Conservation (phyloP, 2,797 vertebrate species). For the Bradypodion pumilum region DNA sequence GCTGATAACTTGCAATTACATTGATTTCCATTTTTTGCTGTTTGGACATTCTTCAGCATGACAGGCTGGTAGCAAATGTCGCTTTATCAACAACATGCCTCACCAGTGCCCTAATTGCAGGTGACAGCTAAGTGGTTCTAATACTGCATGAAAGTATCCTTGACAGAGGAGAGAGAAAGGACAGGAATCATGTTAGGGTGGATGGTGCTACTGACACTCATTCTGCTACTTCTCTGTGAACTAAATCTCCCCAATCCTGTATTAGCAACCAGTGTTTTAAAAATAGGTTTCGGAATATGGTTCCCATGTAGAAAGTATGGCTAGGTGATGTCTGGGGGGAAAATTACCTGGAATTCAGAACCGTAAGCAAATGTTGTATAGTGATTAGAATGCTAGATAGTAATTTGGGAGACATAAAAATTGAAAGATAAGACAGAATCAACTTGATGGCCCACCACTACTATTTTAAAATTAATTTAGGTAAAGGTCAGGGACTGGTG, state of each 20-base stretch:
- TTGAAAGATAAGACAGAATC: no score
- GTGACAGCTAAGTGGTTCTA: conserved; percentile 17
- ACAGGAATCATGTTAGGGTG: conserved; percentile 6
- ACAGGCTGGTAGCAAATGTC: conserved; percentile 53
- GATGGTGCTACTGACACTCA: background rate
- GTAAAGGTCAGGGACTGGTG: no score
- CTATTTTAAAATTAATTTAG: background rate
- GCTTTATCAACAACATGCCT: conserved; percentile 52
- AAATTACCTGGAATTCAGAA: background rate
- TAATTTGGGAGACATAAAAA: background rate
- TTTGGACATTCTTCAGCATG: conserved; percentile 63
- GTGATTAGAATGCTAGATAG: background rate
- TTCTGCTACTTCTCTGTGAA: conserved; percentile 4
- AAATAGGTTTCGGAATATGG: background rate
- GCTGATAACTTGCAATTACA: conserved; percentile 67
- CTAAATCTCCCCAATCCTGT: no score
- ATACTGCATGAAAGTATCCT: conserved; percentile 23
- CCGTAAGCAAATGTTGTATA: background rate
- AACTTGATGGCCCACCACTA: background rate
- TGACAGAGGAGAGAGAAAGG: conserved; percentile 28
- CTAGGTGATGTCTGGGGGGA: background rate
- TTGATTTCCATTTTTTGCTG: conserved; percentile 70
- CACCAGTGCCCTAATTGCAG: conserved; percentile 36
- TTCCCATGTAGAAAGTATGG: background rate
- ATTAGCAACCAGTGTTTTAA: background rate